Percentiles rank a stretch among this genome's conserved stretches.
These are phyloP conservation scores for Aromia moschata DNA, from an alignment of 2,888 invertebrate species.

Conservation along the genomic window DNA sequence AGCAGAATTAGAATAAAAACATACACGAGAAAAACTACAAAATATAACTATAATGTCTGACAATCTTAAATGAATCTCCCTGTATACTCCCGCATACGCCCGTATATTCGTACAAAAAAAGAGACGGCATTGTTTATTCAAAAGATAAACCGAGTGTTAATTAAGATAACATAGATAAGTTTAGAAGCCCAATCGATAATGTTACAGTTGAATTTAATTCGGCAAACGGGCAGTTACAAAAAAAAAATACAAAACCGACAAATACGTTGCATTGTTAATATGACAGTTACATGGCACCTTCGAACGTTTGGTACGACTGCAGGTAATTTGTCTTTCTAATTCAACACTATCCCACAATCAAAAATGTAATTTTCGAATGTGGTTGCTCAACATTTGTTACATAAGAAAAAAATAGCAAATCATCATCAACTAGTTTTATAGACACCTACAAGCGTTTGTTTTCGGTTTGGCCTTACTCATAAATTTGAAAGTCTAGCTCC, in stretches of 20 bases:
- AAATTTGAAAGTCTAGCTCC: neutral
- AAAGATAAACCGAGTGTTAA: constrained; percentile 18
- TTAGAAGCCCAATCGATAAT: constrained; percentile 10
- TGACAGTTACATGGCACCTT: neutral
- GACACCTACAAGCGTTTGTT: neutral
- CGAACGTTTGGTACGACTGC: neutral
- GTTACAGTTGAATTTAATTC: constrained; percentile 2
- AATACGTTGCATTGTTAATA: too few relatives aligned
- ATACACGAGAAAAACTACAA: too few relatives aligned
- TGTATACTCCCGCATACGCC: constrained; percentile 10
- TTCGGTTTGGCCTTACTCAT: too few relatives aligned
- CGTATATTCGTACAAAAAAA: neutral
- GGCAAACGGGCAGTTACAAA: neutral
- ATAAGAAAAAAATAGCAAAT: neutral
- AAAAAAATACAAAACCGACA: neutral
- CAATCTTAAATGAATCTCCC: too few relatives aligned
- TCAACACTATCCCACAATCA: too few relatives aligned
- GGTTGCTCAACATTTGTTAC: too few relatives aligned
- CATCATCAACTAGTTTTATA: neutral
- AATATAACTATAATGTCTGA: too few relatives aligned
- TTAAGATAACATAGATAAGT: constrained; percentile 23
- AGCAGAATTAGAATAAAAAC: too few relatives aligned
- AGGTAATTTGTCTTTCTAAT: neutral
- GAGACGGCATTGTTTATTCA: neutral
- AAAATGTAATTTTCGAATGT: too few relatives aligned